A percentile compares a stretch with the other conserved stretches of the same genome.
These are phyloP conservation scores for Harlomillsia oculata DNA, from an alignment of 1,140 invertebrate genomes.

Conservation along the genomic window DNA sequence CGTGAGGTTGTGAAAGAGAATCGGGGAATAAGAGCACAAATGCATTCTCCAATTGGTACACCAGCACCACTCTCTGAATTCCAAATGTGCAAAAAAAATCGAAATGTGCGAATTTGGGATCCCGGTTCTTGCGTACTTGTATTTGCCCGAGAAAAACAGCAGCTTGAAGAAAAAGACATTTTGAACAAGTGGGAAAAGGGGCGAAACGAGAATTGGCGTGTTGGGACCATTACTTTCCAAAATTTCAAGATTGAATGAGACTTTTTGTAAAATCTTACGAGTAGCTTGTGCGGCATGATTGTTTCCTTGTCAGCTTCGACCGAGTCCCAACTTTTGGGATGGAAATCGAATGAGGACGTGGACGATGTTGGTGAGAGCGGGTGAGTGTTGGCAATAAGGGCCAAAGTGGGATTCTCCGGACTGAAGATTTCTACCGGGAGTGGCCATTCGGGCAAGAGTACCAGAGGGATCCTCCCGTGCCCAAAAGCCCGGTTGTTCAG, in stretches of 20 bases:
- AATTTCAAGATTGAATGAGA: no score
- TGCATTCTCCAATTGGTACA: no score
- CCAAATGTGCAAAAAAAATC: no score
- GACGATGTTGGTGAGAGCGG: conserved; percentile 18
- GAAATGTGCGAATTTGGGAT: no score
- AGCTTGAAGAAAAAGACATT: no score
- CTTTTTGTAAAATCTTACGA: no score
- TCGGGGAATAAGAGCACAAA: no score
- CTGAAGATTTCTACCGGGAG: conserved; percentile 31
- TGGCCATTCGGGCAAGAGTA: conserved; percentile 33
- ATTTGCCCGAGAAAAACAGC: no score
- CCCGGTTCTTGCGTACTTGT: no score
- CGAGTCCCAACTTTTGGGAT: conserved; percentile 26
- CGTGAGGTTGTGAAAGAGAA: no score
- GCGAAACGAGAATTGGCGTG: neutral
- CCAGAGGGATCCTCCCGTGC: conserved; percentile 22
- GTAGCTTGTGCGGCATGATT: conserved; percentile 20
- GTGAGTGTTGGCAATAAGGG: conserved; percentile 28
- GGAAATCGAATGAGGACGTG: conserved; percentile 24
- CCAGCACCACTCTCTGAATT: no score
- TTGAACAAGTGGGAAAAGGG: no score
- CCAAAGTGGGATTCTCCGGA: conserved; percentile 25
- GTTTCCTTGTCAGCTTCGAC: conserved; percentile 11
- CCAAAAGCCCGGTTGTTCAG: neutral
- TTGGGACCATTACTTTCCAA: neutral